Evolutionary conservation across 2,888 invertebrate genomes (phyloP).

Genomic region (Masnerella sp.): DNA sequence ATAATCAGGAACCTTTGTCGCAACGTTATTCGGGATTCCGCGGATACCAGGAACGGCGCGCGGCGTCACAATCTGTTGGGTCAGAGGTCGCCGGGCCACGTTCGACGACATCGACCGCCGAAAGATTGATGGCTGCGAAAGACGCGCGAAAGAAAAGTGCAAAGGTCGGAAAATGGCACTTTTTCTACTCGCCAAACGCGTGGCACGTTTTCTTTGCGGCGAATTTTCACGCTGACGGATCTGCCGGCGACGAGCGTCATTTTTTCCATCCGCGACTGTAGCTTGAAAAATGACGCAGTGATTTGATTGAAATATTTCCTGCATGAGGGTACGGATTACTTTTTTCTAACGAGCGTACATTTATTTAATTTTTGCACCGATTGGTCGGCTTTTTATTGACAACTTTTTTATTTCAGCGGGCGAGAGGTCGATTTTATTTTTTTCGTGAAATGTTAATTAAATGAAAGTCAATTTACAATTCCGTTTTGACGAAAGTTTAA

Average conservation of each 20-base stretch:
- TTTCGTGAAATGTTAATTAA: too few species aligned
- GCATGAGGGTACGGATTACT: not conserved
- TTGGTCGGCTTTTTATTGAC: too few species aligned
- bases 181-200: conserved; percentile 24
- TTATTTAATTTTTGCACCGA: too few species aligned
- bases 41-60: conserved; percentile 11
- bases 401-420: too few species aligned
- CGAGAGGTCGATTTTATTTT: too few species aligned
- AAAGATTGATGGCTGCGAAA: conserved; percentile 46
- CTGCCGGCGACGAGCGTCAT: not conserved
- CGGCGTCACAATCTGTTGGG: conserved; percentile 36
- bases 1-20: conserved; percentile 27
- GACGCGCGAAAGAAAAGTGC: conserved; percentile 32
- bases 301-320: conserved; percentile 31
- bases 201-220: conserved; percentile 2
- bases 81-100: conserved; percentile 36
- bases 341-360: too few species aligned
- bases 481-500: too few species aligned
- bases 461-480: too few species aligned
- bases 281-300: conserved; percentile 11
- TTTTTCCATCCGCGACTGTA: conserved; percentile 1
- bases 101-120: conserved; percentile 46
- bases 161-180: conserved; percentile 38
- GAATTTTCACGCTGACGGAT: conserved; percentile 15
- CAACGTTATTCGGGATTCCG: conserved; percentile 11